Evolutionary conservation across 2,113 vertebrate species (phyloP), one percentile per base, ranked within the genome.

Genomic region (Gobius niger): DNA sequence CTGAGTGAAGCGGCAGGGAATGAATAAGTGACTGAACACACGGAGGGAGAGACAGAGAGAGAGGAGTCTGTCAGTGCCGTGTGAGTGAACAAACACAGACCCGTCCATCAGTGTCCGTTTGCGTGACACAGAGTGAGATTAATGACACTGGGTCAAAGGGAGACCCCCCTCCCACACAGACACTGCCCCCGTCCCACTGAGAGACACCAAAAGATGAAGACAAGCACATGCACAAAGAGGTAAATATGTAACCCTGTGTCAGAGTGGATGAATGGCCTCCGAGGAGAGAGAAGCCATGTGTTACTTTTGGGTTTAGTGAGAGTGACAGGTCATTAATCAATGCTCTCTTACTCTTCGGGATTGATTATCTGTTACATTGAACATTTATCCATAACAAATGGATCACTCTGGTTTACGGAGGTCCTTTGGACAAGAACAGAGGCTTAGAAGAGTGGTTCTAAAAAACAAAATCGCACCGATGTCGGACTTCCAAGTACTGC

Each of bases 61-160:
- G 67, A 82, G 81, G 80, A 49, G 24, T 49, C 88, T 88, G 77
- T 90, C 85, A 82, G 81, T 78, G n/a, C 52, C 46, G 70, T 64
- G 76, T 73, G 68, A 78, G 80, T 44, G 70, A 79, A 77, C 83
- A 88, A 86, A 91, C 81, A 84, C 81, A 83, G 77, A 78, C 72
- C 85, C 91, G 86, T 89, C 92, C 90, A 92, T 92, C 91, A 93
- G 85, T 89, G 90, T 91, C 90, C 85, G 91, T 92, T 91, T 91
- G 74, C 76, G 82, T 90, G 92, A 92, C 92, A 91, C 84, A 85
- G 70, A 88, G 88, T 89, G 92, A 93, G 93, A 94, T 93, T 92
- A 93, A 94, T 93, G 93, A 90, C 87, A 88, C 74, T 78, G 89
- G 91, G 92, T 94, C 93, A 93, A 70, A 65, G 71, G 75, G 41